Conservation (phyloP, 1,140 invertebrate species). For the Papilio polyxenes region DNA sequence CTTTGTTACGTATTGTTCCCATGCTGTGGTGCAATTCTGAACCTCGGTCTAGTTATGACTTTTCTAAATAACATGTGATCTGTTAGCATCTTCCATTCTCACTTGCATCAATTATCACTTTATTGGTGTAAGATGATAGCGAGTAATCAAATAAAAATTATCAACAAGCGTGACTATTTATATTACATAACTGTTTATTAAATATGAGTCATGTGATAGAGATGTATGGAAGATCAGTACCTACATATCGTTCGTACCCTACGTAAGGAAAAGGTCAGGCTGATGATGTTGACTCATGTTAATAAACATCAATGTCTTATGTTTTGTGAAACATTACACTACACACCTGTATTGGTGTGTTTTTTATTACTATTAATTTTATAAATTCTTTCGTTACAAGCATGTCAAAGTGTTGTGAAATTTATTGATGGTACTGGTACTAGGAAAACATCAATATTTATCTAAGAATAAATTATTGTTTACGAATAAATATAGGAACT, state of each 20-base stretch:
- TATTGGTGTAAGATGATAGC: not conserved
- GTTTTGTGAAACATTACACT: not conserved
- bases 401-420: conserved; percentile 15
- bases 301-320: not conserved
- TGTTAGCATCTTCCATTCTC: conserved; percentile 53
- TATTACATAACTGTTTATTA: too few species aligned
- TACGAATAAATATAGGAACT: not conserved
- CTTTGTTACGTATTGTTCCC: conserved; percentile 60
- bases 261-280: too few species aligned
- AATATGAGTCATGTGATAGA: not conserved
- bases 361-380: not conserved
- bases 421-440: conserved; percentile 2
- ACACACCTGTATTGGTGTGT: not conserved
- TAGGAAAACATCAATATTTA: conserved; percentile 26
- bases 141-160: not conserved
- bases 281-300: not conserved
- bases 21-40: conserved; percentile 62
- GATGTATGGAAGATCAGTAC: too few species aligned
- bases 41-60: conserved; percentile 67
- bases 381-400: not conserved
- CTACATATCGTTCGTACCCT: too few species aligned
- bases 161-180: too few species aligned
- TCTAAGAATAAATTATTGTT: conserved; percentile 30
- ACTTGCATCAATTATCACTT: conserved; percentile 57
- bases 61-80: conserved; percentile 61